Conservation (phyloP, 2,113 vertebrate genomes). For the Ondatra zibethicus region DNA sequence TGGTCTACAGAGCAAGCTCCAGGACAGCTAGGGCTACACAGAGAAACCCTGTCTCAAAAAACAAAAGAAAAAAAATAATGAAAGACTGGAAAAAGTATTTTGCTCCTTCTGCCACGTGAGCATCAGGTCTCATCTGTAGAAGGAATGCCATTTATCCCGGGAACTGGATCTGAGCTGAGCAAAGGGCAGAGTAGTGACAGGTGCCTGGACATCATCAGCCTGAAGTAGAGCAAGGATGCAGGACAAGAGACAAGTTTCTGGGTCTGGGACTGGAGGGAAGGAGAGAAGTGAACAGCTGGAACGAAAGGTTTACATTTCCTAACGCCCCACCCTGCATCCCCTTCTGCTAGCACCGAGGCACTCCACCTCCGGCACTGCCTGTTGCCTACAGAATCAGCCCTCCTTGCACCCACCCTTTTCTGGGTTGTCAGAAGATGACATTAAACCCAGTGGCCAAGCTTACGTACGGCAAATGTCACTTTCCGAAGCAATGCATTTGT, state of each 20-base stretch:
- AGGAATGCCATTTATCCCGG: too few relatives aligned
- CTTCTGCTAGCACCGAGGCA: too few relatives aligned
- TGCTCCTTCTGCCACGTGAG: not conserved
- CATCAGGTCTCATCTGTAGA: not conserved
- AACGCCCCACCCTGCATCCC: not conserved
- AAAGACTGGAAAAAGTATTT: not conserved
- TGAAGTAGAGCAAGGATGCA: not conserved
- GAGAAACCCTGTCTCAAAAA: too few relatives aligned
- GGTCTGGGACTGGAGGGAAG: not conserved
- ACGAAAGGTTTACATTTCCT: accelerated
- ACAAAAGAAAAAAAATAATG: not conserved
- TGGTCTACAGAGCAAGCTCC: too few relatives aligned
- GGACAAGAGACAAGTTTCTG: not conserved
- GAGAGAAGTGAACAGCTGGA: not conserved
- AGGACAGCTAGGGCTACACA: too few relatives aligned
- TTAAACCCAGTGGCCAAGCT: not conserved
- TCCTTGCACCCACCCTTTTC: not conserved
- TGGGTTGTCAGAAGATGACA: not conserved
- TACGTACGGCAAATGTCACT: not conserved
- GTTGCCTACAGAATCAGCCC: not conserved
- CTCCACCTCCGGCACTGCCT: too few relatives aligned
- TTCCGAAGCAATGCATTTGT: not conserved
- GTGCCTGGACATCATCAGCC: not conserved
- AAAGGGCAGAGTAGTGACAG: too few relatives aligned
- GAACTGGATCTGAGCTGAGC: not conserved